Evolutionary conservation across 2,113 vertebrate species (phyloP), one percentile per base, ranked within the genome.

Genomic region (Pithys albifrons): DNA sequence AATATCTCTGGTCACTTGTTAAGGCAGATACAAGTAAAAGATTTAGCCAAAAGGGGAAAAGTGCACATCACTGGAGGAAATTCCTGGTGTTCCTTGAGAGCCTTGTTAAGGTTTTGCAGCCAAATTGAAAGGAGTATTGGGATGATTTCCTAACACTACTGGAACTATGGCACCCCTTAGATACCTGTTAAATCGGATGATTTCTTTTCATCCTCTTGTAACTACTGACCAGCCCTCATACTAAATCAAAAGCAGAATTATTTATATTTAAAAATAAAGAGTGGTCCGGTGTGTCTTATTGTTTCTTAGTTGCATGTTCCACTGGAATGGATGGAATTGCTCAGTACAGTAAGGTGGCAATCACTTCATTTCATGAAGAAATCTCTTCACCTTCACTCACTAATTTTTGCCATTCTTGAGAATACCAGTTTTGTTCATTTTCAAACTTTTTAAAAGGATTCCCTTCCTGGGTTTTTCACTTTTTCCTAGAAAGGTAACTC

Each of bases 1-100:
- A 49, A 14, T 61, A 85, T 80, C 79, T 95, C 87, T 88, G 19
- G 79, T 67, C 74, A 76, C 93, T 95, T 80, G 69, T 69, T 91
- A 96, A 97, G 61, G 35, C 19, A 77, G 71, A 74, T 67, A 39
- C 51, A 88, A 81, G 19, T 33, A 14, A 64, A 88, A 59, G 37
- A 91, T 48, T 64, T 73, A 94, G 77, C 24, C 82, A 80, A 57
- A 48, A 39, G 12, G 12, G 22, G 17, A 74, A 58, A 77, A 85
- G 31, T n/a, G 41, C 91, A 76, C 51, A 86, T 71, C 48, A 51
- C 5, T 59, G 57, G 25, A 58, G 9, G 7, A 89, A 81, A 66
- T 29, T 24, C 18, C 28, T 57, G 12, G 28, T 73, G 52, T 35
- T 92, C 55, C 61, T 70, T 89, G 54, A 65, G 45, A 82, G 58